Evolutionary conservation across 2,797 vertebrate species (phyloP).

Genomic region (Amazona finschi): DNA sequence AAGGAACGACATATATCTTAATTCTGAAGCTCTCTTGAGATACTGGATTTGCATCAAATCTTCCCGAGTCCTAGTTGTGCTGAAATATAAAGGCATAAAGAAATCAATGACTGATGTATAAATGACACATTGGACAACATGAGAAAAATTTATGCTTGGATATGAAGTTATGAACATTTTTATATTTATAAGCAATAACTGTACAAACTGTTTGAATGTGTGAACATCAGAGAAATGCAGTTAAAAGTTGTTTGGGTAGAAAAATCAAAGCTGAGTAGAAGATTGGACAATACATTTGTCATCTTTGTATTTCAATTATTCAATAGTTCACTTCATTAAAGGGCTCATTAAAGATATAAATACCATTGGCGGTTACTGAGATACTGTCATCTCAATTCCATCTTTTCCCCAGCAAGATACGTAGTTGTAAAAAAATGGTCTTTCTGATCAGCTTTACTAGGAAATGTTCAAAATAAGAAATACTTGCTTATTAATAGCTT

Average conservation of each 20-base stretch:
- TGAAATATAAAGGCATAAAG: slow-evolving; percentile 2
- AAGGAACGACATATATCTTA: background rate
- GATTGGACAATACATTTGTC: background rate
- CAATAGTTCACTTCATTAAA: background rate
- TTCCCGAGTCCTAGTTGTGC: background rate
- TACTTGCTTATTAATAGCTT: background rate
- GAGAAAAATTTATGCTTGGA: background rate
- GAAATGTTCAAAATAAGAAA: background rate
- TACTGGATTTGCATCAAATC: background rate
- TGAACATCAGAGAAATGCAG: background rate
- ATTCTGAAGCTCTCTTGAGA: slow-evolving; percentile 6
- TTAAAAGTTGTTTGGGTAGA: background rate
- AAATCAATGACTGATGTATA: background rate
- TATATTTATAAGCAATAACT: background rate
- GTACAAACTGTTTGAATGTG: background rate
- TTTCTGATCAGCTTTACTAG: background rate
- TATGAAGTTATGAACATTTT: background rate
- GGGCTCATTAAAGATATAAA: background rate
- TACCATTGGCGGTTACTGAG: background rate
- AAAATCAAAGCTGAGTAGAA: background rate
- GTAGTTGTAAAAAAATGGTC: background rate
- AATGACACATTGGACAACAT: background rate
- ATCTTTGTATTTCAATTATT: slow-evolving; percentile 15
- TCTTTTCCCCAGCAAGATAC: background rate
- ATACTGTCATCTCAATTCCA: background rate